phyloP scores from a whole-genome alignment of 2,797 vertebrate species.

The Crenichthys baileyi region DNA sequence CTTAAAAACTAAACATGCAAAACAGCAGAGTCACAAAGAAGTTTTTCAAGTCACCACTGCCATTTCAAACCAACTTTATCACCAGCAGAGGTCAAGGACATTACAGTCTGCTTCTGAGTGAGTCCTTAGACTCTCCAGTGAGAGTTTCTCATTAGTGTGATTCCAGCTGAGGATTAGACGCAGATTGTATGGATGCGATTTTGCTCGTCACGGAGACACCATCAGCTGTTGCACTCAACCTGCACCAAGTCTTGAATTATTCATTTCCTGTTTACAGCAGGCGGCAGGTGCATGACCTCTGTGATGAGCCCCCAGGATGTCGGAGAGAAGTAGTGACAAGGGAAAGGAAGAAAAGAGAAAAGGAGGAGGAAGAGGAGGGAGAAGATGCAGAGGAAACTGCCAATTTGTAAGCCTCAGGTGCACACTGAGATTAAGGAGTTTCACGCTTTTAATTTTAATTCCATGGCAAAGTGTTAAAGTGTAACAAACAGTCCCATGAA shows the following conservation, averaged over 20 bases:
- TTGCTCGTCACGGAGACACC: slow-evolving; percentile 52
- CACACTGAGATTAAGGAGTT: slow-evolving; percentile 15
- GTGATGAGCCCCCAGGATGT: slow-evolving; percentile 63
- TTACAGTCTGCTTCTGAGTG: slow-evolving; percentile 31
- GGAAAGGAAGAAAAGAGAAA: slow-evolving; percentile 4
- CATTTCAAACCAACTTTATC: slow-evolving; percentile 57
- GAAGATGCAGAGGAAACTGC: slow-evolving; percentile 28
- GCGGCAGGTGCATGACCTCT: slow-evolving; percentile 77
- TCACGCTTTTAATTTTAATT: slow-evolving; percentile 48
- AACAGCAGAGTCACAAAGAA: slow-evolving; percentile 8
- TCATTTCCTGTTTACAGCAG: slow-evolving; percentile 78
- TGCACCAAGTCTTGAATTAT: slow-evolving; percentile 71
- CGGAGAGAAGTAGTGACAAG: slow-evolving; percentile 66
- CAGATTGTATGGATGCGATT: slow-evolving; percentile 62
- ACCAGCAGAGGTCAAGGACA: slow-evolving; percentile 70
- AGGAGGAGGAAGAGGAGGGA: not conserved
- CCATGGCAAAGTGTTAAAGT: slow-evolving; percentile 5
- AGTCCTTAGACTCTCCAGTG: slow-evolving; percentile 54
- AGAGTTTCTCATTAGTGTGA: slow-evolving; percentile 70
- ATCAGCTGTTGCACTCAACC: slow-evolving; percentile 74
- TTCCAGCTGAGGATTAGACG: slow-evolving; percentile 63
- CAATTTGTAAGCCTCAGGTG: slow-evolving; percentile 50
- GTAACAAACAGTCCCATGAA: slow-evolving; percentile 1
- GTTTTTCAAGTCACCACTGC: slow-evolving; percentile 18
- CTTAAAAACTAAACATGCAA: slow-evolving; percentile 31